Conservation (phyloP, 2,797 vertebrate genomes). For the Pteropus rufus region DNA sequence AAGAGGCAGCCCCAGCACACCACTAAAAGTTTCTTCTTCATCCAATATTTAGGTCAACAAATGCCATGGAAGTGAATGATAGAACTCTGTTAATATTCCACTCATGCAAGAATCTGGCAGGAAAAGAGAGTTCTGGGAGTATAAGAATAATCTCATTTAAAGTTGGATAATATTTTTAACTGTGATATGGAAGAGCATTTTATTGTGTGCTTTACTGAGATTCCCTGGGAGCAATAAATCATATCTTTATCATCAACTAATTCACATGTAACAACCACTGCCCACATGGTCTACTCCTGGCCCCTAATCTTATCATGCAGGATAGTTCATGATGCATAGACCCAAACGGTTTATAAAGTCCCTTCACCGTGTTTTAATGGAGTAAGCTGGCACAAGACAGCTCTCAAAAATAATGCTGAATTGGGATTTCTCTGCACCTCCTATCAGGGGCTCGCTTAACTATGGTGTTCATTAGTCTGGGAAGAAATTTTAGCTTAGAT, state of each 20-base stretch:
- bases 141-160: slow-evolving; percentile 10
- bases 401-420: slow-evolving; percentile 22
- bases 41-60: neutral
- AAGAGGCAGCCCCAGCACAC: neutral
- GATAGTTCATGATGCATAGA: neutral
- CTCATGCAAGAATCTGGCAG: neutral
- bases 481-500: slow-evolving; percentile 44
- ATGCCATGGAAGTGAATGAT: neutral
- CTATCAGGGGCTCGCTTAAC: neutral
- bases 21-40: neutral
- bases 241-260: neutral
- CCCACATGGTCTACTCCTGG: neutral
- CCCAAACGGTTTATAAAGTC: neutral
- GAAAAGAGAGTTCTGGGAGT: neutral
- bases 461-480: neutral
- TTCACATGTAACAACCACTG: neutral
- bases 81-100: neutral
- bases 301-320: neutral
- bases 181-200: neutral
- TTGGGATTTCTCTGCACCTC: neutral
- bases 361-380: neutral
- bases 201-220: neutral
- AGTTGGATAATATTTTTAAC: neutral
- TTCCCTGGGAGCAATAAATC: neutral
- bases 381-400: neutral